phyloP scores from a whole-genome alignment of 1,140 invertebrate genomes.

The Aphelenchoides besseyi region DNA sequence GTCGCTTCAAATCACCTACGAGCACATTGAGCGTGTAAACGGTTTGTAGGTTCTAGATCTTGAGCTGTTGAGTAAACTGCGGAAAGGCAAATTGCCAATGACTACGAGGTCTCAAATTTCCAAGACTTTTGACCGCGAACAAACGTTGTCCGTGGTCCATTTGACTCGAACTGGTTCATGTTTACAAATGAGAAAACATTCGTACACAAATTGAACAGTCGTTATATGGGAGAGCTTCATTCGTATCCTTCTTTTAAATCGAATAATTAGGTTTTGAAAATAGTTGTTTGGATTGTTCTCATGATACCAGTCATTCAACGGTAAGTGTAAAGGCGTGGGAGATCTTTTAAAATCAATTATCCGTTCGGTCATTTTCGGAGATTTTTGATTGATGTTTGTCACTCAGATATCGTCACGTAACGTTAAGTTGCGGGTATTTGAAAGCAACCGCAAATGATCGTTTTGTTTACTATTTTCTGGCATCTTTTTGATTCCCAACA shows the following conservation, averaged over 20 bases:
- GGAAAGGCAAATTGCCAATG: too few species aligned
- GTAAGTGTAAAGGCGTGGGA: too few species aligned
- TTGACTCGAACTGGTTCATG: not conserved
- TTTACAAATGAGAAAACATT: not conserved
- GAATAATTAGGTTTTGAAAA: not conserved
- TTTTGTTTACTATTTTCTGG: not conserved
- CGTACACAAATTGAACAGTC: not conserved
- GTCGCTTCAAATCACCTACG: too few species aligned
- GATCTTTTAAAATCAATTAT: slow-evolving; percentile 1
- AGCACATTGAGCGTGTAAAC: too few species aligned
- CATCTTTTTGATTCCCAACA: not conserved
- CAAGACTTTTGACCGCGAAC: slow-evolving; percentile 1
- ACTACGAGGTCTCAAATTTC: too few species aligned
- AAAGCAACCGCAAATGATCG: not conserved
- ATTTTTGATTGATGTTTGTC: slow-evolving; percentile 1
- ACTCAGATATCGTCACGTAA: not conserved
- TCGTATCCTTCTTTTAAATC: not conserved
- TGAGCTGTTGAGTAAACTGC: too few species aligned
- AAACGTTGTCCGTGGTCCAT: not conserved
- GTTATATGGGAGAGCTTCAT: too few species aligned
- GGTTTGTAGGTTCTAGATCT: too few species aligned
- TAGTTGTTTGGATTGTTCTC: slow-evolving; percentile 1
- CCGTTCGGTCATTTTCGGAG: not conserved
- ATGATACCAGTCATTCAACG: not conserved
- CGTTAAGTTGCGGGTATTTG: too few species aligned